Evolutionary conservation across 2,888 invertebrate species (phyloP).

Genomic region (Epinotia demarniana): DNA sequence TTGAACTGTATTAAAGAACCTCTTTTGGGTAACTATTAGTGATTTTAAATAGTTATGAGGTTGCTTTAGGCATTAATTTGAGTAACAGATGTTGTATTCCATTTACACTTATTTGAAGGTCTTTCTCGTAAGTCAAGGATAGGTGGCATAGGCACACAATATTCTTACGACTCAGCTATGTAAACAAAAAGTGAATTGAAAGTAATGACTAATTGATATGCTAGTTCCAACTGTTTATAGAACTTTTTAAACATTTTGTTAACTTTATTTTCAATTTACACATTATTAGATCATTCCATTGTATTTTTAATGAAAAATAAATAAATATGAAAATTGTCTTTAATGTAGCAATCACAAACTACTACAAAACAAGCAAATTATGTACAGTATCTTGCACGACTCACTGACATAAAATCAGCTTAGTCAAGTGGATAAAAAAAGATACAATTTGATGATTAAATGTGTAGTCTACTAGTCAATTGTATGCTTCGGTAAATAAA

Average conservation of each 20-base stretch:
- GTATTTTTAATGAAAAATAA: neutral
- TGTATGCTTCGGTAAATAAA: too few species aligned
- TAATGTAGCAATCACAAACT: neutral
- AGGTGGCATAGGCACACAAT: slow-evolving; percentile 29
- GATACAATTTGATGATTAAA: neutral
- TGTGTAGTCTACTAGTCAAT: too few species aligned
- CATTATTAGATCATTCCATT: neutral
- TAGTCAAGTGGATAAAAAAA: neutral
- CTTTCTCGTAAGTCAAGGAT: slow-evolving; percentile 41
- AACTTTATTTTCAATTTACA: neutral
- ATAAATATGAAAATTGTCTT: too few species aligned
- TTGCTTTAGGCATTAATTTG: slow-evolving; percentile 7
- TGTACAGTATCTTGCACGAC: neutral
- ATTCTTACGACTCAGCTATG: slow-evolving; percentile 15
- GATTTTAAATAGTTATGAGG: neutral
- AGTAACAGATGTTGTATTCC: slow-evolving; percentile 30
- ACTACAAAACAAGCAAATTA: neutral
- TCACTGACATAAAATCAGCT: neutral
- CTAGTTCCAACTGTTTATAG: neutral
- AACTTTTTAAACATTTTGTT: neutral
- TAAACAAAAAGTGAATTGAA: slow-evolving; percentile 4
- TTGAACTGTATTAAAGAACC: slow-evolving; percentile 19
- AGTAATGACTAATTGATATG: neutral
- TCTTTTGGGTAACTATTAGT: neutral
- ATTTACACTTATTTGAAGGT: slow-evolving; percentile 27